phyloP scores from a whole-genome alignment of 2,113 vertebrate genomes.

The Odontophorus gujanensis region DNA sequence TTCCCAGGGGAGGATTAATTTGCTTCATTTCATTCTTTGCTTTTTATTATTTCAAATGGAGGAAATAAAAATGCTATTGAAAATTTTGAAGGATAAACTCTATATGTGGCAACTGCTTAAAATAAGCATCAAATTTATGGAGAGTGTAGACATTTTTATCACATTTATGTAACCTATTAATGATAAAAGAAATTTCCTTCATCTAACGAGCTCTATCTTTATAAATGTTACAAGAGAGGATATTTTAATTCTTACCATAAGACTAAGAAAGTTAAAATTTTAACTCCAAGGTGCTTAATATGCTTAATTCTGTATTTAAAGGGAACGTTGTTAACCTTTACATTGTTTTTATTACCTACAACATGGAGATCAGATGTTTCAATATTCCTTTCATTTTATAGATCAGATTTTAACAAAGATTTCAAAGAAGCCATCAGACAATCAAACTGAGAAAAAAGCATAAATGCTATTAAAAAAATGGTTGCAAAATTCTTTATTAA shows the following conservation, averaged over 20 bases:
- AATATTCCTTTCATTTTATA: constrained; percentile 52
- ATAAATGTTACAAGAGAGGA: constrained; percentile 66
- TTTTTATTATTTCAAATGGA: constrained; percentile 78
- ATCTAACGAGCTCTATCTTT: constrained; percentile 74
- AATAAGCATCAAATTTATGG: constrained; percentile 72
- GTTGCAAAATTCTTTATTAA: background rate
- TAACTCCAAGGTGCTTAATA: constrained; percentile 67
- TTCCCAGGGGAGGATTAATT: constrained; percentile 74
- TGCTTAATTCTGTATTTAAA: constrained; percentile 65
- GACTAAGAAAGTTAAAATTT: constrained; percentile 70
- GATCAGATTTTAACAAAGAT: constrained; percentile 1
- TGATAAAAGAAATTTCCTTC: constrained; percentile 79
- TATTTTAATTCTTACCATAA: constrained; percentile 71
- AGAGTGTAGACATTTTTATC: constrained; percentile 71
- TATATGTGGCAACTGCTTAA: constrained; percentile 70
- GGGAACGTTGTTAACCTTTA: constrained; percentile 43
- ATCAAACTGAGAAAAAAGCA: background rate
- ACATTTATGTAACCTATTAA: constrained; percentile 75
- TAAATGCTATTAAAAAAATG: background rate
- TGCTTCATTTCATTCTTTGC: constrained; percentile 77
- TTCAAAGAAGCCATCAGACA: background rate
- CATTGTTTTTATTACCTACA: constrained; percentile 58
- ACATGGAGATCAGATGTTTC: constrained; percentile 29
- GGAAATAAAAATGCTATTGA: constrained; percentile 75
- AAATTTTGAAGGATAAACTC: constrained; percentile 76